phyloP scores from a whole-genome alignment of 2,113 vertebrate species.

The Ranitomeya variabilis region DNA sequence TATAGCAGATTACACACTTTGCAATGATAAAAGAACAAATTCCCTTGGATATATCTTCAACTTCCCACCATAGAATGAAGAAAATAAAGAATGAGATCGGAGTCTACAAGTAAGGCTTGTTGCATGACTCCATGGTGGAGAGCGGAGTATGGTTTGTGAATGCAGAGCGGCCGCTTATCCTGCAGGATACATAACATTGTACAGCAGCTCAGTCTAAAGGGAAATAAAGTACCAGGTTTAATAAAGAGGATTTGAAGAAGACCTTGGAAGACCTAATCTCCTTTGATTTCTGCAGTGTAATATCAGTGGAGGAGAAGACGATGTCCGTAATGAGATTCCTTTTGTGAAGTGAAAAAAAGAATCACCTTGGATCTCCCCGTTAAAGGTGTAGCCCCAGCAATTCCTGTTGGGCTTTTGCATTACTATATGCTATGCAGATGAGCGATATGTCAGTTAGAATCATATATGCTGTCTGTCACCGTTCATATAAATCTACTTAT shows the following conservation, averaged over 20 bases:
- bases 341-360: background rate
- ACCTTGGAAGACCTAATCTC: constrained; percentile 49
- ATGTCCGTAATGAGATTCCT: constrained; percentile 23
- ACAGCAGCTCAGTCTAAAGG: constrained; percentile 35
- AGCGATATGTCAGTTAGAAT: background rate
- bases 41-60: background rate
- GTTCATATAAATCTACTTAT: too few relatives aligned
- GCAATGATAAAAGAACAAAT: background rate
- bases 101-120: background rate
- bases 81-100: background rate
- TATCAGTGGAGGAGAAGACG: constrained; percentile 1
- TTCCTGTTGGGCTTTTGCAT: background rate
- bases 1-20: background rate
- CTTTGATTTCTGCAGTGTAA: constrained; percentile 52
- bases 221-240: constrained; percentile 50
- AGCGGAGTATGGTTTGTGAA: background rate
- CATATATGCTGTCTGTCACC: too few relatives aligned
- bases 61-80: background rate
- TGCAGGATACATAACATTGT: constrained; percentile 24
- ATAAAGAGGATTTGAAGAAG: constrained; percentile 51
- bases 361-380: background rate
- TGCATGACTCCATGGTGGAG: background rate
- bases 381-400: background rate
- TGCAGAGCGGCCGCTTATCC: constrained; percentile 29
- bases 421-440: background rate